A percentile compares a stretch with the other conserved stretches of the same genome.
phyloP scores from a whole-genome alignment of 2,113 vertebrate species.

The Fulica atra region DNA sequence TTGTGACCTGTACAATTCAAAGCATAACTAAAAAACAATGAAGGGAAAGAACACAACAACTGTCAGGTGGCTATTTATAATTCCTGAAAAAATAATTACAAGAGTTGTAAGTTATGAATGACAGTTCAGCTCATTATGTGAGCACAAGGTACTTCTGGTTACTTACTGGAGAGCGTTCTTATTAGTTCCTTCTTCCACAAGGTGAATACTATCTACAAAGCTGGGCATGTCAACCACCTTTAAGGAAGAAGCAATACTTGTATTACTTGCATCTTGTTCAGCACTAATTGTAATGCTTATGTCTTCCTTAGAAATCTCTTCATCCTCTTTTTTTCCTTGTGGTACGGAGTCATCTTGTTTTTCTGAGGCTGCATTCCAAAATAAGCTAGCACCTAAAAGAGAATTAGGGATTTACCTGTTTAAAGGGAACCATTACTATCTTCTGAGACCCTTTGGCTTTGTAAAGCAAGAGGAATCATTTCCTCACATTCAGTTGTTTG shows the following conservation, averaged over 20 bases:
- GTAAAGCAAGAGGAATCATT: background rate
- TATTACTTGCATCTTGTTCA: slow-evolving; percentile 71
- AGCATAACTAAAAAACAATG: background rate
- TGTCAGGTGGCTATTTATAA: background rate
- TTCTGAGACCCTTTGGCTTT: background rate
- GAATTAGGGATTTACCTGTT: background rate
- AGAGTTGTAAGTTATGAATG: background rate
- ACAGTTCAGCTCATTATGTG: background rate
- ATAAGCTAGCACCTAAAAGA: slow-evolving; percentile 89
- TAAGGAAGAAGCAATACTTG: slow-evolving; percentile 75
- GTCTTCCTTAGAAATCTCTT: slow-evolving; percentile 76
- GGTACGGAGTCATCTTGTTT: slow-evolving; percentile 19
- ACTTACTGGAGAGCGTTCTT: slow-evolving; percentile 68
- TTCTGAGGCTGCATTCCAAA: slow-evolving; percentile 79
- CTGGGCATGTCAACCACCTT: slow-evolving; percentile 79
- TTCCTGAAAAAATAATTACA: background rate
- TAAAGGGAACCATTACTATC: background rate
- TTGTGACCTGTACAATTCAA: background rate
- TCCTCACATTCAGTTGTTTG: background rate
- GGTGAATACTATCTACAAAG: slow-evolving; percentile 74
- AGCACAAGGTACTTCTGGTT: background rate
- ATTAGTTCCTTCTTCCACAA: slow-evolving; percentile 66
- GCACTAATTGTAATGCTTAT: slow-evolving; percentile 75
- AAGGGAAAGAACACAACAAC: background rate
- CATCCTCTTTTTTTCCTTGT: slow-evolving; percentile 70